Evolutionary conservation across 2,888 invertebrate species (phyloP), one percentile per base, ranked within the genome.

Genomic region (Idaea aversata): DNA sequence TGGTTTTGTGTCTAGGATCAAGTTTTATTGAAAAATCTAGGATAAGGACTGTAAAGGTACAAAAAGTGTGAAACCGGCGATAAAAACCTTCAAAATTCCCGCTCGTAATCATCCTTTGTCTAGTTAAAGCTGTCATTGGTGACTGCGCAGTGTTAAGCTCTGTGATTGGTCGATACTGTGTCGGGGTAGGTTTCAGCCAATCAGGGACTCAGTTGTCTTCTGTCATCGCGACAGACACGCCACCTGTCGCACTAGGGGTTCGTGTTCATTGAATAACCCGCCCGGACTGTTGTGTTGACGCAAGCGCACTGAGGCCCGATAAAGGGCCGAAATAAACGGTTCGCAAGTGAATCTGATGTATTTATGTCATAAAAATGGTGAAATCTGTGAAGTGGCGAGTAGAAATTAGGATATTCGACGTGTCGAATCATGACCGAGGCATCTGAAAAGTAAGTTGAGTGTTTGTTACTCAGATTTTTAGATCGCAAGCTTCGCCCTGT

Each of bases 351-450:
- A 91, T 90, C 94, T 94, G 94, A 95, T 95, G 95, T 94, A 95
- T 95, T 94, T 94, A 95, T 95, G 95, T 95, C 94, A 94, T 95
- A 95, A 96, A 95, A 96, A 96, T 96, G 96, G 95, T 95, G 95
- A 95, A 95, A 95, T 95, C 94, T 94, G 95, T 95, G 94, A 95
- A 95, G 95, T 95, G 94, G 95, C 95, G 95, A 95, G 95, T 95
- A 94, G 95, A 94, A 95, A 96, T 95, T 97, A 96, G 95, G 95
- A 95, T 95, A 95, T 95, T 95, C 94, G 94, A 94, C 94, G 95
- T 95, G 93, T 95, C 95, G 94, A 96, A 97, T 94, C 96, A 97
- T 97, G 97, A 97, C 96, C 96, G 97, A 97, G 95, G 95, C 95
- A 95, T 96, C 95, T 96, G 97, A 97, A 95, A 96, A 96, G 97